Base-by-base conservation (phyloP, 2,888 invertebrate genomes). In the Perizoma flavofasciatum region DNA sequence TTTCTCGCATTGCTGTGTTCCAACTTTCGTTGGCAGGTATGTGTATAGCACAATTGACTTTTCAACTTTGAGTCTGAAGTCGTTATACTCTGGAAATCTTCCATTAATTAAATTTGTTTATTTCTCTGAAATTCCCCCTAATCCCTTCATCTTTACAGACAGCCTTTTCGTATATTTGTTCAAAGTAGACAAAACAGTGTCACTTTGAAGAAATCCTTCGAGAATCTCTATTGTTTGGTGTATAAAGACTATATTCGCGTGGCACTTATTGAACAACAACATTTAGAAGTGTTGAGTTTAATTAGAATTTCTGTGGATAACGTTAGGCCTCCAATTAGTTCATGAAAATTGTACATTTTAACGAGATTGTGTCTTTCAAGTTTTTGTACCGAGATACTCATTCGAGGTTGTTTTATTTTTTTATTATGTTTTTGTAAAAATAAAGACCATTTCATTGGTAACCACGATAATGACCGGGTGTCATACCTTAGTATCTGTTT, bases 261-360 rank as follows among this genome's bases (percentile, higher is more conserved):
- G 41, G 34, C 55, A 22, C 33, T 10, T 55, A 34, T 37, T 63
- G 59, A 60, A 63, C 57, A 61, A 62, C 59, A 63, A 55, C 1
- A 64, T 59, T 63, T 73, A 77, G 75, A 76, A 81, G 82, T 77
- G 77, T 77, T 72, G 67, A 72, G 78, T 81, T 86, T 86, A 86
- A 88, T 87, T 86, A 83, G 77, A 83, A 83, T 80, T 78, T 72
- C 9, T 71, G 71, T 73, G 78, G 71, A 79, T 85, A 79, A 83
- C 74, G 74, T 72, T 67, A 71, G 67, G 66, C 72, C 75, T 77
- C 81, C 86, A 82, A 88, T 88, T 87, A 85, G 78, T 85, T 83
- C 78, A 86, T 84, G 83, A 78, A 80, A 79, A 79, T 85, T 82
- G 83, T 81, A 79, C 71, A 72, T 85, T 86, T 88, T 89, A 88